Conservation (phyloP, 23 tunicate genomes). For the Ascidia mentula region DNA sequence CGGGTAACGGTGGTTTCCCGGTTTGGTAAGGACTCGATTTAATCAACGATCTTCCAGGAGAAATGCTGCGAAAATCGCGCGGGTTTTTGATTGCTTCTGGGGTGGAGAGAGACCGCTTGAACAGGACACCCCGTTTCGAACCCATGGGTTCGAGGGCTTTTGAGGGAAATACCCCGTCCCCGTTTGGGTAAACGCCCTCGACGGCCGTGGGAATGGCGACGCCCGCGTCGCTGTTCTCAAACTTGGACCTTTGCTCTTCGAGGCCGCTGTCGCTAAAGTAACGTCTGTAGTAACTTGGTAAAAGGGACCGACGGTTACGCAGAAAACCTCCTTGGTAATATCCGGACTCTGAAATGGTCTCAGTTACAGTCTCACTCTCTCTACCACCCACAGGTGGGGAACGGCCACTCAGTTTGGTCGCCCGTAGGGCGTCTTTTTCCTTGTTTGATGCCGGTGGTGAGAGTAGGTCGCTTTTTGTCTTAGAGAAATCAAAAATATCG, state of each 20-base stretch:
- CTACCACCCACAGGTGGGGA: background rate
- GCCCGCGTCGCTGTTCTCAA: slow-evolving; percentile 19
- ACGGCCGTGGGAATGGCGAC: slow-evolving; percentile 25
- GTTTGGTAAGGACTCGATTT: background rate
- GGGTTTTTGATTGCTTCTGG: background rate
- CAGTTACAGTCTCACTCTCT: background rate
- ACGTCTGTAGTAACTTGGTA: slow-evolving; percentile 33
- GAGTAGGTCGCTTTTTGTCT: no score
- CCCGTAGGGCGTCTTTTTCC: background rate
- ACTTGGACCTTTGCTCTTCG: background rate
- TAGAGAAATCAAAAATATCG: no score
- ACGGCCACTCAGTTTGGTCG: background rate
- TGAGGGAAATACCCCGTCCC: background rate
- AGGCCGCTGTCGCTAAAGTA: slow-evolving; percentile 34
- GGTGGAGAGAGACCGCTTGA: background rate
- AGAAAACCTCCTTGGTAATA: slow-evolving; percentile 23
- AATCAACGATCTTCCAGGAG: background rate
- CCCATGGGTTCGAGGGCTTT: background rate
- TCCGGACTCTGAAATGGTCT: background rate
- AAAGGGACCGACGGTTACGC: slow-evolving; percentile 11
- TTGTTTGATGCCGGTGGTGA: background rate
- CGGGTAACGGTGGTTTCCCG: background rate
- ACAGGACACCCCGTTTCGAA: background rate
- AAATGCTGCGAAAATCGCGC: background rate
- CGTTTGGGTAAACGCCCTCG: background rate